Evolutionary conservation across 2,797 vertebrate species (phyloP).

Genomic region (Pterois miles): DNA sequence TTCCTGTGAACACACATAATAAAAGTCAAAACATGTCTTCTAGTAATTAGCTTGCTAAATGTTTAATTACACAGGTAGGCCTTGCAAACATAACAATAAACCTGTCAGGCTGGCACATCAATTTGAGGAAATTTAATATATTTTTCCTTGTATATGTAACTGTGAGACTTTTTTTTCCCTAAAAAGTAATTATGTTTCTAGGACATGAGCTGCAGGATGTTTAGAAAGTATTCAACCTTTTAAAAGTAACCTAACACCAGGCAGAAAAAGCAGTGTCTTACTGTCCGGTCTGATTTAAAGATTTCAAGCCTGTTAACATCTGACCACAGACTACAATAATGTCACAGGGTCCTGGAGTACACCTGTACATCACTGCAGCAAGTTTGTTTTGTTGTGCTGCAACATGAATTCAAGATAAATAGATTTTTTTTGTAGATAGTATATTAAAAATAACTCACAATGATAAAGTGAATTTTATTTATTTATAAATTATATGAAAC

Average conservation of each 20-base stretch:
- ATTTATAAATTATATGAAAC: neutral
- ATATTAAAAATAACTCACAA: no score
- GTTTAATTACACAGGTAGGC: neutral
- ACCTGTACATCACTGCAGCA: neutral
- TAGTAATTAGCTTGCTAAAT: neutral
- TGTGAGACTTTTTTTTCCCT: no score
- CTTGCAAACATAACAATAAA: neutral
- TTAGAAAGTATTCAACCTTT: neutral
- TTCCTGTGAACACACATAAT: constrained; percentile 78
- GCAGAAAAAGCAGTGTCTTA: neutral
- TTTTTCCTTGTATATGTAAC: neutral
- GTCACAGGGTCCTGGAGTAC: neutral
- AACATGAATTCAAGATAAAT: neutral
- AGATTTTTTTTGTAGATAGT: neutral
- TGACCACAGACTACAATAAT: neutral
- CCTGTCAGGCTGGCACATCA: neutral
- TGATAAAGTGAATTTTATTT: neutral
- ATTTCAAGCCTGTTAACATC: neutral
- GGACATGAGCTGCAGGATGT: neutral
- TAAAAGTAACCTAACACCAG: neutral
- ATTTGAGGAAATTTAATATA: neutral
- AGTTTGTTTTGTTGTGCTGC: neutral
- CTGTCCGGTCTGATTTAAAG: neutral
- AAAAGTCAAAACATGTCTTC: neutral
- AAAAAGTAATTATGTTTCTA: neutral